phyloP scores from a whole-genome alignment of 2,113 vertebrate genomes.

The Labrus mixtus region DNA sequence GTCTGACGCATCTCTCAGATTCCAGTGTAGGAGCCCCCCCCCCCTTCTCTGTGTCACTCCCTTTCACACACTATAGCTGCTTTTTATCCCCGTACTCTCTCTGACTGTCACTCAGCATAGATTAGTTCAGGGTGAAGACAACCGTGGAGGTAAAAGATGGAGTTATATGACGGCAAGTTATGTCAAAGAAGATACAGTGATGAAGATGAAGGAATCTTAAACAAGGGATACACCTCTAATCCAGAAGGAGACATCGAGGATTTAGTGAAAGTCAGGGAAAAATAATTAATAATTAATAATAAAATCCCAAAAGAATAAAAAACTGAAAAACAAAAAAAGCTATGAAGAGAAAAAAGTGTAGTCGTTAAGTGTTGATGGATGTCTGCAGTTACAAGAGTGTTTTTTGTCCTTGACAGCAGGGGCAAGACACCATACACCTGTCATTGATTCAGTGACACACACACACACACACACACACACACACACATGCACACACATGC shows the following conservation, averaged over 20 bases:
- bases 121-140: slow-evolving; percentile 47
- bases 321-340: background rate
- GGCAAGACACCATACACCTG: slow-evolving; percentile 29
- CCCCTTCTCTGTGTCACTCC: slow-evolving; percentile 29
- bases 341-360: background rate
- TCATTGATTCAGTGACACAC: slow-evolving; percentile 16
- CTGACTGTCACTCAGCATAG: slow-evolving; percentile 45
- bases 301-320: background rate
- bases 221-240: background rate
- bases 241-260: background rate
- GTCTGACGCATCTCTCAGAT: slow-evolving; percentile 31
- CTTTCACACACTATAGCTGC: slow-evolving; percentile 18
- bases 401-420: slow-evolving; percentile 31
- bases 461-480: background rate
- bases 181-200: background rate
- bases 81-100: slow-evolving; percentile 37
- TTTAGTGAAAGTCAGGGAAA: background rate
- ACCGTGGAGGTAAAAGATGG: slow-evolving; percentile 4
- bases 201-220: background rate
- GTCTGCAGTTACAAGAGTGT: background rate
- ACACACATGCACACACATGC: too few species aligned
- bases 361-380: slow-evolving; percentile 22
- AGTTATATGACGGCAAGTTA: background rate
- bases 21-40: slow-evolving; percentile 2
- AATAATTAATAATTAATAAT: background rate